Base-by-base conservation (phyloP, 1,140 invertebrate species). In the Colletes latitarsis region DNA sequence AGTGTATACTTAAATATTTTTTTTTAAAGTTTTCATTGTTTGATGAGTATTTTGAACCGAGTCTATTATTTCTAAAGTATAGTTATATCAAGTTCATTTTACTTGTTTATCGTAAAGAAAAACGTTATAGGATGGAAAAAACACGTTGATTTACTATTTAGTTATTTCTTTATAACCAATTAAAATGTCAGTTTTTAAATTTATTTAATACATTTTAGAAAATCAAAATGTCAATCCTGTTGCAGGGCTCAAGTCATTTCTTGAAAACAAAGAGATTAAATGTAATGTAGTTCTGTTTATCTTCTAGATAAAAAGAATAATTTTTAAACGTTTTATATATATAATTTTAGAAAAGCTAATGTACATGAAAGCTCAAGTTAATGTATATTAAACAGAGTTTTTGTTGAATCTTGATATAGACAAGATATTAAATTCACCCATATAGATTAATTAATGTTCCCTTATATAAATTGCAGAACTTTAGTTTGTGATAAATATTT, bases 1-100 rank as follows among this genome's bases (percentile, higher is more conserved):
- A 90, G 83, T 30, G 72, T 71, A 39, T 64, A 57, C n/a, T 66
- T 30, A 39, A 81, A 46, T 43, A 49, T 30, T 60, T 69, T 39
- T n/a, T 30, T 62, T 77, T 49, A 19, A 46, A 52, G 39, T 39
- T 66, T 58, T 73, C 55, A 46, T 64, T 43, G 14, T 46, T 21
- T 21, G n/a, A 0, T 12, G n/a, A 12, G 12, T 41, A 0, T 43
- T 53, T 41, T 67, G 5, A 64, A 64, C n/a, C 6, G 6, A n/a
- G 4, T n/a, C 53, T 57, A 6, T 57, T n/a, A 62, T 17, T 30
- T 46, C 6, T 9, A 21, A 21, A 30, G 30, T 30, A 43, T 46
- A 10, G 14, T 63, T 30, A 6, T 14, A 63, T 1, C 21, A 10
- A n/a, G 30, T 41, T 21, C 14, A 21, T 60, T 10, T 43, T 12